phyloP scores from a whole-genome alignment of 1,140 invertebrate species.

The Leguminivora glycinivorella region DNA sequence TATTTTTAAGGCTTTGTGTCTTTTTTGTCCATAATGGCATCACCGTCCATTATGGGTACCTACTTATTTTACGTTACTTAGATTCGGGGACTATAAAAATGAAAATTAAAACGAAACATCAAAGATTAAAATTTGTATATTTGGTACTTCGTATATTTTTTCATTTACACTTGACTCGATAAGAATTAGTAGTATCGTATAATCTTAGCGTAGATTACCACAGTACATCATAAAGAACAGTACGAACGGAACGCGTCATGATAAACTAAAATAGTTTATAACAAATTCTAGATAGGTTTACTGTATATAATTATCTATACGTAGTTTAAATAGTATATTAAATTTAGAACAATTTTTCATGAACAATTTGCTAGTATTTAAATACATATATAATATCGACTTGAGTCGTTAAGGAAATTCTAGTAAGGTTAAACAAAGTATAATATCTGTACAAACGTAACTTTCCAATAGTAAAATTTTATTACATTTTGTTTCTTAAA shows the following conservation, averaged over 20 bases:
- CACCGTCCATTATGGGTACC: too few relatives aligned
- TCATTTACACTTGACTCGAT: conserved; percentile 74
- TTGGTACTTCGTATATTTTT: conserved; percentile 77
- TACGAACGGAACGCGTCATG: conserved; percentile 58
- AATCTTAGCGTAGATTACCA: conserved; percentile 59
- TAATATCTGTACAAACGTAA: conserved; percentile 39
- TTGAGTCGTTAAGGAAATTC: conserved; percentile 10
- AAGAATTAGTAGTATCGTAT: conserved; percentile 69
- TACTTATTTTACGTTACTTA: too few relatives aligned
- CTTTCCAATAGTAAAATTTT: conserved; percentile 27
- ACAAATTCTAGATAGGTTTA: conserved; percentile 54
- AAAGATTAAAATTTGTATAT: conserved; percentile 79
- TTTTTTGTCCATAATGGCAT: too few relatives aligned
- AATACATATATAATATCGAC: conserved; percentile 53
- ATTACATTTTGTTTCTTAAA: conserved; percentile 27
- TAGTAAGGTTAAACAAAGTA: conserved; percentile 20
- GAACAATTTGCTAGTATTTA: conserved; percentile 64
- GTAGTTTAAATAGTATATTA: conserved; percentile 58
- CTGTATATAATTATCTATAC: conserved; percentile 38
- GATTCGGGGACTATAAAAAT: conserved; percentile 24
- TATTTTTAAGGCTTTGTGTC: too few relatives aligned
- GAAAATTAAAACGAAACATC: conserved; percentile 42
- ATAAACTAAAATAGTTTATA: conserved; percentile 58
- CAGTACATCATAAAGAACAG: conserved; percentile 60
- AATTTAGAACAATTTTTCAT: conserved; percentile 73